Evolutionary conservation across 2,113 vertebrate species (phyloP).

Genomic region (Euleptes europaea): DNA sequence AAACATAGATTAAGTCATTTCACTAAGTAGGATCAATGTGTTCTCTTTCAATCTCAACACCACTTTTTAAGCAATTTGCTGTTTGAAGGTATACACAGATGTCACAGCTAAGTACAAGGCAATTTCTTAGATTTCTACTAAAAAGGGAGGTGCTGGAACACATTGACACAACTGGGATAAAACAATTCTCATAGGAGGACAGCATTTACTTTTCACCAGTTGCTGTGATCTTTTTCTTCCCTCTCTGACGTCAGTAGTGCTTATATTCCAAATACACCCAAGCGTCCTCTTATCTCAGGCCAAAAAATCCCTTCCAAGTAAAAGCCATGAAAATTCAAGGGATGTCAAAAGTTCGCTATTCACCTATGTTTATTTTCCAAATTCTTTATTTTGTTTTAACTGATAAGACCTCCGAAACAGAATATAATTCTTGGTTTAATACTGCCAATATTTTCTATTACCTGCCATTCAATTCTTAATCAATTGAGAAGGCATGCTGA

Average conservation of each 20-base stretch:
- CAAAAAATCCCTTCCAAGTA: neutral
- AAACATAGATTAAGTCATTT: slow-evolving; percentile 37
- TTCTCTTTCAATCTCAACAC: neutral
- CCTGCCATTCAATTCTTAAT: neutral
- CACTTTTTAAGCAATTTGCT: neutral
- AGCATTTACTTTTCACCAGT: neutral
- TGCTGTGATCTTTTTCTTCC: neutral
- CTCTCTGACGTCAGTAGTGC: neutral
- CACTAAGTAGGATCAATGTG: neutral
- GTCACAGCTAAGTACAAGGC: neutral
- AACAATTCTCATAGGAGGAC: neutral
- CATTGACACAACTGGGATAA: neutral
- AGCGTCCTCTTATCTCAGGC: neutral
- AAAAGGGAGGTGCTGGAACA: neutral
- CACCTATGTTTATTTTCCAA: neutral
- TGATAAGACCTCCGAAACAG: neutral
- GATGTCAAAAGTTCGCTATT: neutral
- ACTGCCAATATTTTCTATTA: neutral
- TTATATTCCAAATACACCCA: neutral
- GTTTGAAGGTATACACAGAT: neutral
- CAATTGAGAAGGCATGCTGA: neutral
- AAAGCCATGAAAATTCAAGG: neutral
- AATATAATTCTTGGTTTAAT: neutral
- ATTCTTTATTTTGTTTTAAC: neutral
- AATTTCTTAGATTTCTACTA: neutral